These are phyloP conservation scores for Tachypleus tridentatus DNA, from an alignment of 1,140 invertebrate genomes.

Conservation along the genomic window DNA sequence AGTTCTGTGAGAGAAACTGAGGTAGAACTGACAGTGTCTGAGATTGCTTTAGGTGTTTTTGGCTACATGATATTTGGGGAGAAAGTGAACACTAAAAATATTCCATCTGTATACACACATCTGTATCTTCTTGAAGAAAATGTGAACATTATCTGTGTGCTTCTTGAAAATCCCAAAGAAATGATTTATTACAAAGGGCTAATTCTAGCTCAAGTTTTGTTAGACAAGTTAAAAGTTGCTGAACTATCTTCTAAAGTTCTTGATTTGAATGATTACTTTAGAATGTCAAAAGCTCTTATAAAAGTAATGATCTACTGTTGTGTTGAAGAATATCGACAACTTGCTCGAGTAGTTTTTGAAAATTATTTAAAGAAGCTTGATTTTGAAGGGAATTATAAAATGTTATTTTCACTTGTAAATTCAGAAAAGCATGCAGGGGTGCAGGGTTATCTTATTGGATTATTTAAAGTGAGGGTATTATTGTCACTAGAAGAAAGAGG, in stretches of 20 bases:
- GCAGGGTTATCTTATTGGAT: background rate
- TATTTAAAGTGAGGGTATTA: too few relatives aligned
- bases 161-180: constrained; percentile 5
- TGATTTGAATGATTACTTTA: too few relatives aligned
- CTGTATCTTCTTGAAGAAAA: background rate
- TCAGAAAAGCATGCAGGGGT: constrained; percentile 9
- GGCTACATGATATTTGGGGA: constrained; percentile 15
- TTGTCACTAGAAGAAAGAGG: too few relatives aligned
- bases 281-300: too few relatives aligned
- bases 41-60: constrained; percentile 9
- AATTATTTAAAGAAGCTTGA: too few relatives aligned
- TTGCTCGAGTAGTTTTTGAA: too few relatives aligned
- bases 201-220: background rate
- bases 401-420: constrained; percentile 5
- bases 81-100: constrained; percentile 6
- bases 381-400: constrained; percentile 1
- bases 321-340: too few relatives aligned
- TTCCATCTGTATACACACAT: constrained; percentile 11
- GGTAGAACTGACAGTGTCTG: background rate
- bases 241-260: too few relatives aligned
- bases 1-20: too few relatives aligned
- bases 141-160: constrained; percentile 1
- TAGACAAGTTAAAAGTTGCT: too few relatives aligned
- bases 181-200: constrained; percentile 12
- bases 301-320: too few relatives aligned